phyloP scores from a whole-genome alignment of 2,797 vertebrate species.

The Acanthornis magna region DNA sequence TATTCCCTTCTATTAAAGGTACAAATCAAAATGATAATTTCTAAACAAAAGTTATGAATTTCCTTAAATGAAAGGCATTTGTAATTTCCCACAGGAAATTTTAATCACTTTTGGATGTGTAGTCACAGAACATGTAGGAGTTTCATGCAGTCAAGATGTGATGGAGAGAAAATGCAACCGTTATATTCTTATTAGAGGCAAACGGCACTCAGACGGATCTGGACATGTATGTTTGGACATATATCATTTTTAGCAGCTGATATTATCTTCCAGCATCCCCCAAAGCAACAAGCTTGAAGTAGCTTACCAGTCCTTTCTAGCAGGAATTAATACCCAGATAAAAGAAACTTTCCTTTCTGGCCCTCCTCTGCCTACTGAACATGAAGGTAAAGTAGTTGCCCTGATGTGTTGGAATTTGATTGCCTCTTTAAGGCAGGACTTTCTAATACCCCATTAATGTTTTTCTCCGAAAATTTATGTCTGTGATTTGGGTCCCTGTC shows the following conservation, averaged over 20 bases:
- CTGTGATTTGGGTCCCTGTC: background rate
- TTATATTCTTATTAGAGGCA: background rate
- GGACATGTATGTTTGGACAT: background rate
- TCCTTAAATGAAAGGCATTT: constrained; percentile 15
- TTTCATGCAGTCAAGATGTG: background rate
- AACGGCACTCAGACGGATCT: background rate
- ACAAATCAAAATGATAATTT: constrained; percentile 56
- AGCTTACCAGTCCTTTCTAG: background rate
- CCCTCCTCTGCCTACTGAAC: background rate
- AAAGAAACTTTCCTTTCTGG: background rate
- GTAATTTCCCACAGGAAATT: constrained; percentile 48
- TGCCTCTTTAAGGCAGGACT: background rate
- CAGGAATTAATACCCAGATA: background rate
- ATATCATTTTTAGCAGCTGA: background rate
- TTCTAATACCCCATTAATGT: background rate
- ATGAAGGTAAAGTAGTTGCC: background rate
- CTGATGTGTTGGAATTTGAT: background rate
- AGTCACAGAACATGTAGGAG: background rate
- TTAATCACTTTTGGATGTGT: constrained; percentile 11
- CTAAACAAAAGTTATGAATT: constrained; percentile 49
- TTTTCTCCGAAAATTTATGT: background rate
- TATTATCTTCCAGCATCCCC: background rate
- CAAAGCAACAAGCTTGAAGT: background rate
- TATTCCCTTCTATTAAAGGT: constrained; percentile 47
- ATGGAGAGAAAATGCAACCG: background rate